A percentile compares a stretch with the other conserved stretches of the same genome.
phyloP scores from a whole-genome alignment of 1,140 invertebrate genomes.

The Formica exsecta region DNA sequence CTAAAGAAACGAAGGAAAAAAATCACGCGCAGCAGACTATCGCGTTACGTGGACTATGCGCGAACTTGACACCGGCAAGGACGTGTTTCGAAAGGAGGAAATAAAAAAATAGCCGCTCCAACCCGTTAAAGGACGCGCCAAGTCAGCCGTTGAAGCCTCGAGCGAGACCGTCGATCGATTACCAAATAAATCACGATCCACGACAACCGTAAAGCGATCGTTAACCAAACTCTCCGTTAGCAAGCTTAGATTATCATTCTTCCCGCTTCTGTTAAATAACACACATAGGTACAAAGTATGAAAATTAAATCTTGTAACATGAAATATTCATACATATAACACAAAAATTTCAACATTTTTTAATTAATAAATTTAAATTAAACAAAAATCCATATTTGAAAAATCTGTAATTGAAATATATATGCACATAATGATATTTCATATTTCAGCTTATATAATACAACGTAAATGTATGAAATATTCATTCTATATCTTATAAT shows the following conservation, averaged over 20 bases:
- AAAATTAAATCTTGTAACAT: not conserved
- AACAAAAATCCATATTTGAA: too few species aligned
- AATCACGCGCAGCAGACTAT: conserved; percentile 53
- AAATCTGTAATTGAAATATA: not conserved
- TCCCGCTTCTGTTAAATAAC: conserved; percentile 50
- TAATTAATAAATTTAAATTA: too few species aligned
- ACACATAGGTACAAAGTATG: not conserved
- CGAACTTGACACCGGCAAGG: conserved; percentile 86
- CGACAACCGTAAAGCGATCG: conserved; percentile 66
- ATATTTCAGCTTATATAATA: not conserved
- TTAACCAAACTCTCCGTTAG: conserved; percentile 21
- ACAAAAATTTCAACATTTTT: too few species aligned
- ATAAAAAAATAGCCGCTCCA: conserved; percentile 82
- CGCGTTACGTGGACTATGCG: conserved; percentile 78
- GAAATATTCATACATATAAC: too few species aligned
- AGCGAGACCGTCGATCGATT: conserved; percentile 68
- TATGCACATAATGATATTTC: too few species aligned
- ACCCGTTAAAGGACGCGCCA: conserved; percentile 83
- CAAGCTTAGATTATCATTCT: conserved; percentile 42
- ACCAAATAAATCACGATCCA: conserved; percentile 71
- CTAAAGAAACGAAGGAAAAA: conserved; percentile 30
- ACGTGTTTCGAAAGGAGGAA: conserved; percentile 86
- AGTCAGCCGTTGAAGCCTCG: conserved; percentile 83
- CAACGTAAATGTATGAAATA: not conserved
- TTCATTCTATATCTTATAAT: not conserved